A percentile compares a stretch with the other conserved stretches of the same genome.
Evolutionary conservation across 2,888 invertebrate genomes (phyloP).

Genomic region (Ephialtes manifestator): DNA sequence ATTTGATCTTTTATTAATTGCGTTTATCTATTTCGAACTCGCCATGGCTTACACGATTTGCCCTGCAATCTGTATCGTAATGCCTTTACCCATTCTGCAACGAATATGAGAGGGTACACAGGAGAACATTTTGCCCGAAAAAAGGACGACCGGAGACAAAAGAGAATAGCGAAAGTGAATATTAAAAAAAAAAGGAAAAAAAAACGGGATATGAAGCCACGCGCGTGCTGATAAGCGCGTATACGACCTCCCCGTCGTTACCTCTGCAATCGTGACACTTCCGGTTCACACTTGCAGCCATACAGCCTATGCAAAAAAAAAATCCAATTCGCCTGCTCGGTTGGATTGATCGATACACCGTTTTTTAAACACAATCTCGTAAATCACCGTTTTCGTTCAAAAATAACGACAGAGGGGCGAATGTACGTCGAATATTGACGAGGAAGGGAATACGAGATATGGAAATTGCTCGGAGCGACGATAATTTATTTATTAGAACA

Average conservation of each 20-base stretch:
- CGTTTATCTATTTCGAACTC: neutral
- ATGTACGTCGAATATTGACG: constrained; percentile 6
- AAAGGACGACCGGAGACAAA: constrained; percentile 11
- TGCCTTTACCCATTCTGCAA: neutral
- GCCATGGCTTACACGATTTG: constrained; percentile 12
- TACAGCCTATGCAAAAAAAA: neutral
- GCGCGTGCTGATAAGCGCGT: constrained; percentile 14
- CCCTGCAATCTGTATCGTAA: constrained; percentile 3
- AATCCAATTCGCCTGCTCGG: constrained; percentile 19
- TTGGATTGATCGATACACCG: constrained; percentile 11
- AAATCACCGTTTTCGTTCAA: constrained; percentile 27
- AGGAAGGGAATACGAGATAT: neutral
- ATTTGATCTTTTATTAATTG: too few species aligned
- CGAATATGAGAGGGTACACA: constrained; percentile 26
- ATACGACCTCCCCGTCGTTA: constrained; percentile 32
- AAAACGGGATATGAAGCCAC: neutral
- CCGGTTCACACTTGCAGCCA: constrained; percentile 24
- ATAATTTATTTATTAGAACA: neutral
- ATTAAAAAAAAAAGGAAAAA: neutral
- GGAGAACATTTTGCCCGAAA: neutral
- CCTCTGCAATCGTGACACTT: constrained; percentile 45
- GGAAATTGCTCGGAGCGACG: neutral
- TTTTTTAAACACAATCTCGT: constrained; percentile 20
- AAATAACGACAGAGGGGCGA: neutral
- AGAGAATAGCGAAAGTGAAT: constrained; percentile 5